Conservation (phyloP, 2,888 invertebrate species). For the Lepidochrysops patricia region DNA sequence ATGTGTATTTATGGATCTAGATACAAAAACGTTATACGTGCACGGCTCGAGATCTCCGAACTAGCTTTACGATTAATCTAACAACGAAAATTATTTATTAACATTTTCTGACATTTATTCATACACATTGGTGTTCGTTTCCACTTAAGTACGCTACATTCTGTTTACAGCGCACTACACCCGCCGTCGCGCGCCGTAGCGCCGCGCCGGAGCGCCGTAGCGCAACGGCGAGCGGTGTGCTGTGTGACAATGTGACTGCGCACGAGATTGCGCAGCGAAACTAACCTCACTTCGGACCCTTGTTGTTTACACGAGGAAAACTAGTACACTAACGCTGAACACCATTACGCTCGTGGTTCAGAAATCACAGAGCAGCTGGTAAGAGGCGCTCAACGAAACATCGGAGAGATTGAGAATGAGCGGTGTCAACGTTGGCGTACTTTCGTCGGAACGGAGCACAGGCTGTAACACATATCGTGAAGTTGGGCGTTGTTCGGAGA, state of each 20-base stretch:
- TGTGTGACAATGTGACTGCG: not conserved
- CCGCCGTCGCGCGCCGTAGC: not conserved
- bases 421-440: slow-evolving; percentile 10
- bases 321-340: slow-evolving; percentile 3
- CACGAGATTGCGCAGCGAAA: not conserved
- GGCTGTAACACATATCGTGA: slow-evolving; percentile 27
- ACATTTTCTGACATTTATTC: slow-evolving; percentile 14
- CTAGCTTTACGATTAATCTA: slow-evolving; percentile 21
- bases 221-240: not conserved
- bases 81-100: slow-evolving; percentile 12
- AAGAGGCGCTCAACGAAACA: not conserved
- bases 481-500: slow-evolving; percentile 60
- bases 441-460: slow-evolving; percentile 13
- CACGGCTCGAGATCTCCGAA: slow-evolving; percentile 60
- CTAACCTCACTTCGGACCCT: not conserved
- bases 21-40: slow-evolving; percentile 51
- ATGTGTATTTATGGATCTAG: slow-evolving; percentile 62
- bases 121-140: slow-evolving; percentile 14
- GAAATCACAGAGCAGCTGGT: not conserved
- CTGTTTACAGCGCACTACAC: not conserved
- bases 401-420: not conserved
- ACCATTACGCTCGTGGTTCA: not conserved
- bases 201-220: not conserved
- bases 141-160: not conserved
- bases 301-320: not conserved